Base-by-base conservation (phyloP, 2,888 invertebrate genomes). In the Tenodera sinensis region DNA sequence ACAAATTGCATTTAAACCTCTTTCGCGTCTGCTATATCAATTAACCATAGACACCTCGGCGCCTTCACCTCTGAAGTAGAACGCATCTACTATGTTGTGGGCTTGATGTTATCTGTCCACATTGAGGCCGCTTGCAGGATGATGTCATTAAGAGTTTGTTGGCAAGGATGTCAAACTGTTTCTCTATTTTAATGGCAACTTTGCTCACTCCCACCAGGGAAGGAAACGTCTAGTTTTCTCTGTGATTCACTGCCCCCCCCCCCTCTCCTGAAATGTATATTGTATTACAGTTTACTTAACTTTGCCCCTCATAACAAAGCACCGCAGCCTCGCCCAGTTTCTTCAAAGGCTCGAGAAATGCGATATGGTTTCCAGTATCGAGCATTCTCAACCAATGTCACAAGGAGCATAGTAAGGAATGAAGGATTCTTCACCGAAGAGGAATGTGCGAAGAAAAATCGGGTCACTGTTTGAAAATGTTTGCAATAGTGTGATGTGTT, bases 81-180 rank as follows among this genome's bases (percentile, higher is more conserved):
- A 27, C 34, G 42, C 42, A 20, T 71, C 15, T 71, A 71, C 20
- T 20, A 25, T 34, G 34, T n/a, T 34, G 85, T 85, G 85, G 85
- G 85, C 42, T 85, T 47, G 85, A 15, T 27, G 85, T n/a, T 47
- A 85, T 42, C 83, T 34, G 83, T 88, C 83, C 83, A 47, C 20
- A 89, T 86, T 86, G 89, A 89, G 89, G 89, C 86, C 89, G 88
- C 89, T 71, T 83, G 87, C 87, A 89, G 90, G 90, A 90, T 89
- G 90, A 90, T 84, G 89, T 87, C 85, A 90, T 90, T 90, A 90
- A 86, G 83, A 89, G 89, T 89, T 90, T 90, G 89, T 85, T 90
- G 89, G 89, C 90, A 89, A 90, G 90, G 90, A 89, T 90, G 90
- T 89, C 42, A 89, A 42, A 89, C 84, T 89, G 87, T 89, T 89